Base-by-base conservation (phyloP, 2,113 vertebrate genomes). In the Hystrix brachyura region DNA sequence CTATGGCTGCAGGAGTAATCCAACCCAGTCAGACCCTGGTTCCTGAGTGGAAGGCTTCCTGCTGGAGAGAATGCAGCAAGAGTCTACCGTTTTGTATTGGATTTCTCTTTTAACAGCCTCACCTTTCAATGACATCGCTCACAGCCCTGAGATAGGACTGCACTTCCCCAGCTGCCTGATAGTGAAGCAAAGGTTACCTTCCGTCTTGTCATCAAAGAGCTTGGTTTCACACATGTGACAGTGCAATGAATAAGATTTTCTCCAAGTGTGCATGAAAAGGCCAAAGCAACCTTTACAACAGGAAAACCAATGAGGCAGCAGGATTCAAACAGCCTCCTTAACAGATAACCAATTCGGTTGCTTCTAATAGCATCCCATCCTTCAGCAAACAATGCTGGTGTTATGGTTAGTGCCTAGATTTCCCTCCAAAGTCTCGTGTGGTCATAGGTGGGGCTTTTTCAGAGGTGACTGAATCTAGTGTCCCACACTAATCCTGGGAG, bases 81-180 rank as follows among this genome's bases (percentile, higher is more conserved):
- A 94, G 93, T 27, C 71, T 78, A 72, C 29, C 60, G 59, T 55
- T 94, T 64, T 64, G 72, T 89, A 67, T 89, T 74, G 51, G 8
- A 25, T 84, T 90, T 90, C 67, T 79, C 46, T 86, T 91, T 95
- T 27, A 87, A 64, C 43, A 91, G 62, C 34, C 55, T 94, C 0
- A 8, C 46, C 88, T 95, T 97, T 95, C 93, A 89, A 25, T 94
- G 97, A 95, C 90, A 97, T 96, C 98, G 98, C 97, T 97, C 97
- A 90, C 38, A 97, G 48, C 19, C 79, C 90, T 80, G 88, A 83
- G 90, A 60, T 32, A 88, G 5, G 72, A 80, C 21, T 14, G 67
- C 69, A 88, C 62, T 96, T 83, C 90, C 14, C 21, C 51, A 46
- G 64, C 94, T 87, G 87, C 38, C 34, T 97, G 21, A 23, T 82